phyloP scores from a whole-genome alignment of 2,797 vertebrate genomes.

The Pitangus sulphuratus region DNA sequence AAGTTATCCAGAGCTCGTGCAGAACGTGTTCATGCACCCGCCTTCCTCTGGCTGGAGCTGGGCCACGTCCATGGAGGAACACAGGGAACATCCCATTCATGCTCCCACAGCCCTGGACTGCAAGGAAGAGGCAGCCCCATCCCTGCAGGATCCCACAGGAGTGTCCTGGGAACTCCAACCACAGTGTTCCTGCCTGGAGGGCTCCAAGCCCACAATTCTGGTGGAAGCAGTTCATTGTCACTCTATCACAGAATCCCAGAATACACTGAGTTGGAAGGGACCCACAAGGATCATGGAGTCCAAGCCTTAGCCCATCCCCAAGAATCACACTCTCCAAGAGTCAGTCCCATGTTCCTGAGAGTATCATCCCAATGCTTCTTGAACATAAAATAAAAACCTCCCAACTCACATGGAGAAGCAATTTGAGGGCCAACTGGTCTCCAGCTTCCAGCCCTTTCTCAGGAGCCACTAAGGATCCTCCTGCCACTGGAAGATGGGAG shows the following conservation, averaged over 20 bases:
- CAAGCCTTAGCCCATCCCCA: neutral
- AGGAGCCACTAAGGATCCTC: neutral
- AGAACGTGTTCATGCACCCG: accelerated
- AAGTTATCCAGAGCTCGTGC: neutral
- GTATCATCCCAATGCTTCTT: neutral
- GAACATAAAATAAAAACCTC: neutral
- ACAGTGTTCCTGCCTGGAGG: accelerated
- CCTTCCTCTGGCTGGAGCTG: neutral
- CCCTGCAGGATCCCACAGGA: neutral
- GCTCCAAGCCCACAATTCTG: neutral
- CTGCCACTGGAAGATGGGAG: neutral
- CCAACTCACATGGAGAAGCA: accelerated
- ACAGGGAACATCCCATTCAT: neutral
- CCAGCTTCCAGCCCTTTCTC: neutral
- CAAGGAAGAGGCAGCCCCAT: accelerated
- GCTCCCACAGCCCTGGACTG: accelerated
- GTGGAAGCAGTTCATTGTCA: neutral
- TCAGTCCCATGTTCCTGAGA: neutral
- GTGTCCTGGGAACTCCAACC: accelerated
- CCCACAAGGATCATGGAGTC: neutral
- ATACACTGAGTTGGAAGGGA: neutral
- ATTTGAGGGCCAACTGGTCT: neutral
- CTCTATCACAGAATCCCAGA: neutral
- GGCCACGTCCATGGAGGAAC: neutral
- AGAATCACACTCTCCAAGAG: neutral